Percentiles rank a stretch among this genome's conserved stretches.
Evolutionary conservation across 2,113 vertebrate genomes (phyloP).

Genomic region (Catharus minimus): DNA sequence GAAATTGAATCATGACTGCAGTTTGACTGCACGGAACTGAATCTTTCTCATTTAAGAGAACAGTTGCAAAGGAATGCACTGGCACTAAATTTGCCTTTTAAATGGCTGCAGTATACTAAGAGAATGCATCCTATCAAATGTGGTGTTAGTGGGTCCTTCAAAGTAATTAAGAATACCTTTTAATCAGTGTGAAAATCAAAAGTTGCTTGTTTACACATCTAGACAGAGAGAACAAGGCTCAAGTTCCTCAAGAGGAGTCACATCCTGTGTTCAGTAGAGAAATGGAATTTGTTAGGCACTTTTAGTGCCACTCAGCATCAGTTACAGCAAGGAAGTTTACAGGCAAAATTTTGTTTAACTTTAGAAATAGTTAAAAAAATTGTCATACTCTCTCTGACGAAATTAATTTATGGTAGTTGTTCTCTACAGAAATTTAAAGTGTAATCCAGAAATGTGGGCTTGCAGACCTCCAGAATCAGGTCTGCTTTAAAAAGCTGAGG

Average conservation of each 20-base stretch:
- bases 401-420: neutral
- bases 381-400: neutral
- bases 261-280: neutral
- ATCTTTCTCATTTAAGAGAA: conserved; percentile 23
- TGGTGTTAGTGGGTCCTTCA: neutral
- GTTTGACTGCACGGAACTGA: conserved; percentile 10
- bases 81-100: neutral
- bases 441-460: neutral
- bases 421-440: neutral
- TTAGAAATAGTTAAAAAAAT: neutral
- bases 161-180: conserved; percentile 5
- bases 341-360: neutral
- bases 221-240: neutral
- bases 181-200: neutral
- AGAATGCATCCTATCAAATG: neutral
- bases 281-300: neutral
- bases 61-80: conserved; percentile 18
- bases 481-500: neutral
- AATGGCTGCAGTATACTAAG: neutral
- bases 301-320: conserved; percentile 19
- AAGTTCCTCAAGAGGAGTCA: neutral
- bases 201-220: neutral
- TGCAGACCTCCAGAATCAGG: conserved; percentile 18
- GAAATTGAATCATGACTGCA: conserved; percentile 3
- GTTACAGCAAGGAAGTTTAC: neutral